A percentile compares a stretch with the other conserved stretches of the same genome.
Evolutionary conservation across 2,888 invertebrate species (phyloP).

Genomic region (Xanthorhoe designata): DNA sequence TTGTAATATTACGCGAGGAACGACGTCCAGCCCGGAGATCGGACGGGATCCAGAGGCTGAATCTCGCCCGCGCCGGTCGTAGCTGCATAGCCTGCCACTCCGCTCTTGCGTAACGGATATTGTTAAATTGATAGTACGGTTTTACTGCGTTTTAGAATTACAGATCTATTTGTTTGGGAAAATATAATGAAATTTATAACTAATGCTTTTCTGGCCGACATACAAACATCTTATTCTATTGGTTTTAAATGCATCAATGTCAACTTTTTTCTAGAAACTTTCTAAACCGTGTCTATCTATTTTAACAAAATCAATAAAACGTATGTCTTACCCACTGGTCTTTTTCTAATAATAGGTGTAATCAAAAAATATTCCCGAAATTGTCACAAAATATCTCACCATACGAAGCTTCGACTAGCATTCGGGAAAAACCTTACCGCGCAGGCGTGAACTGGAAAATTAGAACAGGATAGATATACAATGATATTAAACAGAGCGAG

Average conservation of each 20-base stretch:
- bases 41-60: constrained; percentile 76
- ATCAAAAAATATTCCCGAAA: constrained; percentile 29
- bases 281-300: too few relatives aligned
- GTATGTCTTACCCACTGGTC: too few relatives aligned
- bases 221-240: too few relatives aligned
- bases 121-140: constrained; percentile 56
- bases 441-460: constrained; percentile 77
- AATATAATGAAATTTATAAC: too few relatives aligned
- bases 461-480: constrained; percentile 56
- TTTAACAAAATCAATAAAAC: too few relatives aligned
- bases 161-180: background rate
- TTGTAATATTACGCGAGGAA: constrained; percentile 46
- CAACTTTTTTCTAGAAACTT: too few relatives aligned
- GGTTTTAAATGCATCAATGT: too few relatives aligned
- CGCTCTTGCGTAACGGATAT: constrained; percentile 82
- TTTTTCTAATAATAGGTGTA: too few relatives aligned
- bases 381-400: constrained; percentile 50
- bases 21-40: constrained; percentile 64
- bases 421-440: constrained; percentile 71
- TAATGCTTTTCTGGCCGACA: too few relatives aligned
- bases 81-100: constrained; percentile 73
- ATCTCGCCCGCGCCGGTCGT: constrained; percentile 70
- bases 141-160: constrained; percentile 24
- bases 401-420: constrained; percentile 78
- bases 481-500: constrained; percentile 53